Base-by-base conservation (phyloP, 2,797 vertebrate genomes). In the Chloroceryle amazona region DNA sequence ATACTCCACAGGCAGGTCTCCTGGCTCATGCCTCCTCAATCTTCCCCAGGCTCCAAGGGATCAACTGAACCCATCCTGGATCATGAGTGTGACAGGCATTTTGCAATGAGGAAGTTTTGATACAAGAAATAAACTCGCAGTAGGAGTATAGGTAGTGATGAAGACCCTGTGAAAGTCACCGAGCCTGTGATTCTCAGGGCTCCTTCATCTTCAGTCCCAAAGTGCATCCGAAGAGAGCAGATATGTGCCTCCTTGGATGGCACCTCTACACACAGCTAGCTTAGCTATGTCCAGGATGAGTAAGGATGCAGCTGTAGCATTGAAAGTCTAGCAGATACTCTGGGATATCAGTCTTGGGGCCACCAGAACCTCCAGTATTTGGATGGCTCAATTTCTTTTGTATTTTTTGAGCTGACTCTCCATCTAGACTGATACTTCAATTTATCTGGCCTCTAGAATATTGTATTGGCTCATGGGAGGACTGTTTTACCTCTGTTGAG, bases 11-110 rank as follows among this genome's bases (percentile, higher is more conserved):
- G 21, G 11, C 57, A 63, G 29, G 2, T 1, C 15, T 89, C 49
- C 47, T 37, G 18, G 10, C 4, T 83, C 21, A 78, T 2, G 4
- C 7, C 16, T 78, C 6, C 33, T 74, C n/a, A 25, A 0, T 31
- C 17, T 11, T 73, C 25, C 28, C 26, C 33, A 58, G 16, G 16
- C 16, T 54, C 22, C 28, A 57, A 17, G 5, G 6, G 17, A 47
- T 20, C n/a, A 12, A n/a, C 3, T 2, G 28, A 81, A 71, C 1
- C 8, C 33, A 17, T 47, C 19, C 28, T 37, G 15, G 20, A 13
- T 12, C 19, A 4, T 0, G 6, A 9, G 8, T n/a, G 19, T 26
- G 26, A 61, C 13, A 61, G 49, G 2, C 0, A 0, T 52, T 96
- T 88, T 47, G 33, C 4, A 3, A 31, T n/a, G 4, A 74, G 28